Percentiles rank a stretch among this genome's conserved stretches.
Evolutionary conservation across 2,113 vertebrate species (phyloP).

Genomic region (Odontophorus gujanensis): DNA sequence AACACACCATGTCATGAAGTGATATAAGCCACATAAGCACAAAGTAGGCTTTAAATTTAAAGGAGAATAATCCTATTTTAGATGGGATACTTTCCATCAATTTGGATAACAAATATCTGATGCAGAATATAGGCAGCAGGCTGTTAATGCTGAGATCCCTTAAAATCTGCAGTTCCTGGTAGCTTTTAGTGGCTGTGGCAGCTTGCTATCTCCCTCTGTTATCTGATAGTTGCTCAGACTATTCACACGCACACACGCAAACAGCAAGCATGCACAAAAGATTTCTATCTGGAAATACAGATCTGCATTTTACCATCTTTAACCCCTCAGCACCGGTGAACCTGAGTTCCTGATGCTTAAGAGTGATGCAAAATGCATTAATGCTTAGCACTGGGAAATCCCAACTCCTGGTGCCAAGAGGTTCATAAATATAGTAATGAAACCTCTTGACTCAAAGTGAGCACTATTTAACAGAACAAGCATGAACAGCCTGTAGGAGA

Average conservation of each 20-base stretch:
- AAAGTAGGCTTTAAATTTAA: conserved; percentile 68
- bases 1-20: conserved; percentile 64
- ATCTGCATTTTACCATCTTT: background rate
- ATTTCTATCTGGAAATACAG: conserved; percentile 19
- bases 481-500: conserved; percentile 61
- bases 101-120: conserved; percentile 70
- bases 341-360: background rate
- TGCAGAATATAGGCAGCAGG: conserved; percentile 6
- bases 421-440: conserved; percentile 72
- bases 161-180: background rate
- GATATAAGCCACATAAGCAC: conserved; percentile 61
- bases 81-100: conserved; percentile 55
- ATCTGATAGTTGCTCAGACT: background rate
- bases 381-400: conserved; percentile 68
- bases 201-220: background rate
- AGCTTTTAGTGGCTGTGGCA: background rate
- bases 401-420: conserved; percentile 52
- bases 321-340: conserved; percentile 30
- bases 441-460: conserved; percentile 72
- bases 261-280: background rate
- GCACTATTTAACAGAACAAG: conserved; percentile 72
- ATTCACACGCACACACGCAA: background rate
- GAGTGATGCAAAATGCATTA: conserved; percentile 60
- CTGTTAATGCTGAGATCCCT: background rate
- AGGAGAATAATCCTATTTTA: conserved; percentile 68